A percentile compares a stretch with the other conserved stretches of the same genome.
Conservation (phyloP, 2,888 invertebrate species). For the Eupelmus urozonus region DNA sequence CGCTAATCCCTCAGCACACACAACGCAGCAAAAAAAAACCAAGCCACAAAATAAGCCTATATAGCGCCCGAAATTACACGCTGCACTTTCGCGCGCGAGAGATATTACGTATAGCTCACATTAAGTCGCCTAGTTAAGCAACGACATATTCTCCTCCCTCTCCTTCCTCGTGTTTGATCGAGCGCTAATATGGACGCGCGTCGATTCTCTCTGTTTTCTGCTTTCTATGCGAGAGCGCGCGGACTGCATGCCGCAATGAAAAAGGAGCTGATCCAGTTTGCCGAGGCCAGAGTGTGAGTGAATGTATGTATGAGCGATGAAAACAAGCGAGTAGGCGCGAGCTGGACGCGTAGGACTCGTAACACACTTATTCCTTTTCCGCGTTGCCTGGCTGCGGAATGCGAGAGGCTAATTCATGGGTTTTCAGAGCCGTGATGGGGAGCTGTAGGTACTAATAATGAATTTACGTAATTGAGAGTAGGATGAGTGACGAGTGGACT, state of each 20-base stretch:
- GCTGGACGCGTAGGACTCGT: not conserved
- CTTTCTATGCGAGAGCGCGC: not conserved
- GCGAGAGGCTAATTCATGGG: too few relatives aligned
- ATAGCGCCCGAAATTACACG: not conserved
- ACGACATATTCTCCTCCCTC: not conserved
- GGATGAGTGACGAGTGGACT: too few relatives aligned
- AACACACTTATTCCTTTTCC: conserved; percentile 12
- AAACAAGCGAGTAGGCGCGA: not conserved
- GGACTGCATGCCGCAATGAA: not conserved
- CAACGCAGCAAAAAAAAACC: too few relatives aligned
- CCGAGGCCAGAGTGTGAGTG: not conserved
- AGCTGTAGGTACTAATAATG: too few relatives aligned
- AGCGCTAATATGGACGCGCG: conserved; percentile 7
- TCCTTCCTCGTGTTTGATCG: too few relatives aligned
- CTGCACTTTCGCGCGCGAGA: not conserved
- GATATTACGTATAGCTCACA: not conserved
- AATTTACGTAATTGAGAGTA: too few relatives aligned
- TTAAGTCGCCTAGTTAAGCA: not conserved
- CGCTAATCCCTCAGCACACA: too few relatives aligned
- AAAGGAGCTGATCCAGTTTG: conserved; percentile 6
- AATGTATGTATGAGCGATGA: not conserved
- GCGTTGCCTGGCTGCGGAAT: not conserved
- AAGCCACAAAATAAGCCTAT: not conserved
- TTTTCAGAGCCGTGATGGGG: too few relatives aligned
- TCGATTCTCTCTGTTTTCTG: not conserved